These are phyloP conservation scores for Zaprionus africanus DNA, from an alignment of 1,140 invertebrate species.

Conservation along the genomic window DNA sequence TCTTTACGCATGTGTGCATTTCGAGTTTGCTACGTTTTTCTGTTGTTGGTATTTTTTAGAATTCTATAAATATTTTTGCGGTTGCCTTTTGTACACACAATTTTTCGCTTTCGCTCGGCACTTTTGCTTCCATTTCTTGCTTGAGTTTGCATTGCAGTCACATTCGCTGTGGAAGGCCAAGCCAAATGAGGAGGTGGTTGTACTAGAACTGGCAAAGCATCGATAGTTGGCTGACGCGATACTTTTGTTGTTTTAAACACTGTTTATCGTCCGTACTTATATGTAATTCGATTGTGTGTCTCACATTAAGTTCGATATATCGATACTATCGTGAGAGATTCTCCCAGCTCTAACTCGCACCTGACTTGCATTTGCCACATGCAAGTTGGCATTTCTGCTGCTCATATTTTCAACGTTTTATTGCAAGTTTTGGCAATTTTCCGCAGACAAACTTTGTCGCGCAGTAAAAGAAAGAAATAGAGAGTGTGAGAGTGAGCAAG, in stretches of 20 bases:
- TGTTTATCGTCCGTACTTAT: background rate
- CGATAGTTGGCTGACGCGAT: background rate
- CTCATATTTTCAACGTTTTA: constrained; percentile 35
- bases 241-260: too few relatives aligned
- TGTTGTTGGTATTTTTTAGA: constrained; percentile 47
- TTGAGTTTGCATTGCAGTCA: constrained; percentile 60
- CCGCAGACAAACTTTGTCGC: constrained; percentile 33
- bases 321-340: background rate
- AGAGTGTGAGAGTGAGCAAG: background rate
- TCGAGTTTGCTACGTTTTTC: constrained; percentile 62
- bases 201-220: background rate
- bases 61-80: constrained; percentile 78
- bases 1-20: constrained; percentile 77
- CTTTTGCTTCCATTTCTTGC: constrained; percentile 27
- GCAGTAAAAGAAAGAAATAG: constrained; percentile 13
- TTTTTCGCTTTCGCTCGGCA: constrained; percentile 20
- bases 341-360: background rate
- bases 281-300: too few relatives aligned
- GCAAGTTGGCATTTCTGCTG: background rate
- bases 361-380: constrained; percentile 35
- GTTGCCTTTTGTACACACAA: constrained; percentile 46
- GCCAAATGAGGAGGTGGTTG: background rate
- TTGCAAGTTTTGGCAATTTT: constrained; percentile 4
- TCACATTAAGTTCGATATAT: background rate
- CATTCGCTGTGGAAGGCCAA: constrained; percentile 27